Evolutionary conservation across 2,113 vertebrate species (phyloP), one percentile per base, ranked within the genome.

Genomic region (Oncorhynchus clarkii): DNA sequence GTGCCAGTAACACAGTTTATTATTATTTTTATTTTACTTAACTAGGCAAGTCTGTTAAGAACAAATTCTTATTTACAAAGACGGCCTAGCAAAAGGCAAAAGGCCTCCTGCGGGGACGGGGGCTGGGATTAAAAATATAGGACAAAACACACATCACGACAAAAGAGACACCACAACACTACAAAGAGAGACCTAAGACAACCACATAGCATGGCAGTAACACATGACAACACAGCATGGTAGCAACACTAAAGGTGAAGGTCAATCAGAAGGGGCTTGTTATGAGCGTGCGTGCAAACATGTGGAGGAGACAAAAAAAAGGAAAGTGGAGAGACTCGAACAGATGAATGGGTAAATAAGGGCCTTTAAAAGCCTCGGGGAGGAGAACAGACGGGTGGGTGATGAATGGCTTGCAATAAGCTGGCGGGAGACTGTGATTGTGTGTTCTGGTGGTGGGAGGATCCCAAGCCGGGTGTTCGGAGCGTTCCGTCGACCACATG

Each of bases 351-450:
- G 73, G 54, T 73, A 71, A 76, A 75, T 60, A 79, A 34, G 20
- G 78, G 77, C 80, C 77, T 79, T 76, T 65, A 80, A 85, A 86
- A 78, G 70, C 78, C 82, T 66, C 64, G 78, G 72, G 82, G 45
- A 24, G 59, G 24, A n/a, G 59, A 80, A 68, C 59, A 75, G 83
- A 71, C n/a, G 6, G 78, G 45, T 82, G 39, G 78, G 39, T 91
- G 90, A 92, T 88, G 84, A 92, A 92, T 89, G 87, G 73, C 78
- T 87, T 65, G 74, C 88, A 90, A 92, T 92, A 92, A 90, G 85
- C 82, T 71, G 4, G 70, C 6, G n/a, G 67, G 67, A 78, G 73
- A 76, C 64, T 49, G 75, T 86, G 86, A 89, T 86, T 87, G 89
- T 86, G 80, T 85, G 79, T 83, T 18, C 74, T 9, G 2, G 73